Conservation (phyloP, 2,797 vertebrate species). For the Craterocephalus amniculus region DNA sequence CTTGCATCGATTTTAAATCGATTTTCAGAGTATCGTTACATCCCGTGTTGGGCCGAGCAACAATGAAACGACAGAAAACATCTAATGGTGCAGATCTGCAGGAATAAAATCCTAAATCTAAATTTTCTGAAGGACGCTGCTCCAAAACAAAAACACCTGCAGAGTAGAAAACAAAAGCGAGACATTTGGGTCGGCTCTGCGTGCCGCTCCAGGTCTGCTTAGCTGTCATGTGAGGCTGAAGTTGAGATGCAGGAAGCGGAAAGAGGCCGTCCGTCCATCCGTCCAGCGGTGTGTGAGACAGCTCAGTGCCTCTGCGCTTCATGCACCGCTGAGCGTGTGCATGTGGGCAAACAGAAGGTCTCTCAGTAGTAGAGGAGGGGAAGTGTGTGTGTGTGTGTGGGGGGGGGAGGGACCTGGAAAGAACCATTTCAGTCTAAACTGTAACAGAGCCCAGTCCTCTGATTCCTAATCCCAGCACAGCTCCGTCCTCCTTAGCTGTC, state of each 20-base stretch:
- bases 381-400: neutral
- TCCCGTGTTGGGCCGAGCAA: no score
- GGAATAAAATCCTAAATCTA: constrained; percentile 1
- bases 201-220: constrained; percentile 48
- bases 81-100: constrained; percentile 9
- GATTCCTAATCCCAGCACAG: constrained; percentile 54
- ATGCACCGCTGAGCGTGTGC: constrained; percentile 50
- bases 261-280: constrained; percentile 36
- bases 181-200: constrained; percentile 52
- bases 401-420: constrained; percentile 36
- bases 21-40: no score
- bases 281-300: constrained; percentile 61
- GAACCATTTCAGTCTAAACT: constrained; percentile 55
- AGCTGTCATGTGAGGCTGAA: constrained; percentile 60
- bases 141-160: neutral
- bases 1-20: no score
- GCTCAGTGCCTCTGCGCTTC: constrained; percentile 59
- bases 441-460: constrained; percentile 58
- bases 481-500: constrained; percentile 66
- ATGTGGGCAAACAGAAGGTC: constrained; percentile 66
- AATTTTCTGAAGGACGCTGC: constrained; percentile 45
- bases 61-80: neutral
- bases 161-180: constrained; percentile 45
- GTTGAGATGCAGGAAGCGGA: constrained; percentile 44
- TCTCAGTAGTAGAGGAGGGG: constrained; percentile 48